Conservation (phyloP, 2,797 vertebrate species). For the Cuniculus paca region DNA sequence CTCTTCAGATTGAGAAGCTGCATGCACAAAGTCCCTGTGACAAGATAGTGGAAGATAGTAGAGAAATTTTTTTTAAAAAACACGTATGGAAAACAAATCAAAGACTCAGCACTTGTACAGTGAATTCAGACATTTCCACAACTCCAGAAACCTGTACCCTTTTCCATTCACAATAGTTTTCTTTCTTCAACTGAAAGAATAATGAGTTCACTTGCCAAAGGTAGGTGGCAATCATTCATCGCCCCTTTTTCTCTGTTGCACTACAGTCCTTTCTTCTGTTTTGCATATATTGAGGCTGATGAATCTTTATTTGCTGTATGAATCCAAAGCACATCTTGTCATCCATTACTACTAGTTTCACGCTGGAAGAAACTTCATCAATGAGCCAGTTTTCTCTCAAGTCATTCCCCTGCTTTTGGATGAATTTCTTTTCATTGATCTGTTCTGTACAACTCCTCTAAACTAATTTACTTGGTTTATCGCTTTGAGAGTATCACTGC, state of each 20-base stretch:
- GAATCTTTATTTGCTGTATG: not conserved
- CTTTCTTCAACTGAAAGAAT: not conserved
- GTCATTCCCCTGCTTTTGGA: not conserved
- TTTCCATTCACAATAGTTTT: not conserved
- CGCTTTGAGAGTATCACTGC: not conserved
- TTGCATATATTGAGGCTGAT: not conserved
- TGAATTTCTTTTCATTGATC: slow-evolving; percentile 24
- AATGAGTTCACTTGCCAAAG: not conserved
- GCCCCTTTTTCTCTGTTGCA: not conserved
- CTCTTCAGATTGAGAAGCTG: too few species aligned
- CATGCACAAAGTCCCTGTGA: too few species aligned
- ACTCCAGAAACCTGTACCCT: not conserved
- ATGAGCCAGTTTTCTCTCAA: not conserved
- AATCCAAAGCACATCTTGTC: not conserved
- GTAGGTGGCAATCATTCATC: not conserved
- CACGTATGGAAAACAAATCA: not conserved
- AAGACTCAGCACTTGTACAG: too few species aligned
- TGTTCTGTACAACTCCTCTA: not conserved
- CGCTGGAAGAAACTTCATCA: not conserved
- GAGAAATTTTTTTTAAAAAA: not conserved
- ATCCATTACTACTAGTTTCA: not conserved
- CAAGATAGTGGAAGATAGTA: not conserved
- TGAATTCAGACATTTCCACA: not conserved
- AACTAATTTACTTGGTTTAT: slow-evolving; percentile 27
- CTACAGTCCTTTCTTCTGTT: not conserved